phyloP scores from a whole-genome alignment of 2,888 invertebrate species.

The Pseudeuparius sepicola region DNA sequence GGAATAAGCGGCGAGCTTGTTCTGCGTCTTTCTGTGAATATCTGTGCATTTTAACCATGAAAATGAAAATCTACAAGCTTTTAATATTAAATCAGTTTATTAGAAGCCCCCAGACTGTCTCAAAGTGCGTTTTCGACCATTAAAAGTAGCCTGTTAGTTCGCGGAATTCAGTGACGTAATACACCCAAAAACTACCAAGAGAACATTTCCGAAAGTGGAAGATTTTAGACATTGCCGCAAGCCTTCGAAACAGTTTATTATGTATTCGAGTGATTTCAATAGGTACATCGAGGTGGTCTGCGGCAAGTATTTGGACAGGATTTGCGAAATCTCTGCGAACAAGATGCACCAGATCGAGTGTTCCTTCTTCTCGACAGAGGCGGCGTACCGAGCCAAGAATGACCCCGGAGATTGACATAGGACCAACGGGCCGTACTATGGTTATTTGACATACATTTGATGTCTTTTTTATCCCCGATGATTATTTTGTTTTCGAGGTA shows the following conservation, averaged over 20 bases:
- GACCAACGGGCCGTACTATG: conserved; percentile 30
- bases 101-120: conserved; percentile 38
- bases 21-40: too few relatives aligned
- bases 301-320: conserved; percentile 31
- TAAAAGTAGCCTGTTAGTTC: not conserved
- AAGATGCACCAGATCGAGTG: conserved; percentile 35
- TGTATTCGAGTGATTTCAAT: conserved; percentile 31
- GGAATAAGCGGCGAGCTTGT: too few relatives aligned
- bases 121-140: conserved; percentile 16
- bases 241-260: conserved; percentile 27
- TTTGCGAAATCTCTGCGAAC: conserved; percentile 35
- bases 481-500: conserved; percentile 11
- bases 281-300: conserved; percentile 27
- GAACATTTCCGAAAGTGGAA: too few relatives aligned
- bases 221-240: too few relatives aligned
- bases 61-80: conserved; percentile 38
- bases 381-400: conserved; percentile 34
- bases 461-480: conserved; percentile 26
- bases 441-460: conserved; percentile 34
- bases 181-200: too few relatives aligned
- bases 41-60: conserved; percentile 19
- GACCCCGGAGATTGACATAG: conserved; percentile 53
- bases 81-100: conserved; percentile 35
- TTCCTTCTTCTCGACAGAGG: conserved; percentile 27
- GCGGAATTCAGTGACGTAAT: too few relatives aligned